Evolutionary conservation across 1,140 invertebrate genomes (phyloP), one percentile per base, ranked within the genome.

Genomic region (Anastrepha ludens): DNA sequence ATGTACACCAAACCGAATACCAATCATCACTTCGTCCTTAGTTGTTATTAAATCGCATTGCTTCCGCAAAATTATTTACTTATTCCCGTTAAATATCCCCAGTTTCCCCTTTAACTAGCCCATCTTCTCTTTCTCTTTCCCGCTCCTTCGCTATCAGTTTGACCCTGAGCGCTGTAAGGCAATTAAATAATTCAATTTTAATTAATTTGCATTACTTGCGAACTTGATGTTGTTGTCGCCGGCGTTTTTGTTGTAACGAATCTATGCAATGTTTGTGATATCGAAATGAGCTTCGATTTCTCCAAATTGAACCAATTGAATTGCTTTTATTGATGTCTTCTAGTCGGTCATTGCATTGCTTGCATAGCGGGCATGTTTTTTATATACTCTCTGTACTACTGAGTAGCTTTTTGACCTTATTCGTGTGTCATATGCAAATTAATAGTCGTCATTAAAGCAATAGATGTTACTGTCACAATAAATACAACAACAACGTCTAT

Each of bases 161-260:
- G 44, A 55, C 74, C 44, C 47, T 81, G 74, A 81, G 29, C 7
- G 17, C 17, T 81, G 74, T 20, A 5, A 13, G n/a, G 6, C 44
- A 81, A 81, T 81, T 81, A 55, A 55, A 81, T 81, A 81, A 81
- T 29, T 55, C 3, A 81, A 81, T 81, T 81, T 47, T 6, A 50
- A 55, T 67, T 67, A 5, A 62, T 1, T 62, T 62, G 60, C 60
- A 62, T 62, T 62, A 13, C 15, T 62, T 62, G 60, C n/a, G n/a
- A 15, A 62, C 60, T 62, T 62, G 60, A 62, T 17, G 8, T 62
- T n/a, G 15, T 62, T n/a, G 60, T 62, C 60, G 60, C 50, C 50
- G 11, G 3, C 50, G 50, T 55, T 11, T 6, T 55, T 55, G 50
- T 6, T 74, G 41, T 3, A 8, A 13, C 5, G 67, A 67, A 9